Base-by-base conservation (phyloP, 2,797 vertebrate species). In the Paguma larvata region DNA sequence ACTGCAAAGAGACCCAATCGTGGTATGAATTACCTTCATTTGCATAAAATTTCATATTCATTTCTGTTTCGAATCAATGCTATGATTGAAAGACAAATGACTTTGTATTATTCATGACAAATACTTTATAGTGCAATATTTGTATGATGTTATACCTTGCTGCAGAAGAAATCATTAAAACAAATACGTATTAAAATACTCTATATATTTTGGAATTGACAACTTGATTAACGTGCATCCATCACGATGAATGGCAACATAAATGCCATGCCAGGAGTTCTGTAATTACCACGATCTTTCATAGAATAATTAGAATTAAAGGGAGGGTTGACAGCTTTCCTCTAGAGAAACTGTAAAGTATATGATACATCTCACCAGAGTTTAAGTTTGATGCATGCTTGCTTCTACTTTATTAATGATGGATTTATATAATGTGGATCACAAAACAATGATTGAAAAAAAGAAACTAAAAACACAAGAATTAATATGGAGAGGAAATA, bases 201-300 rank as follows among this genome's bases (percentile, higher is more conserved):
- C 92, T 91, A 83, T 82, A 79, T 10, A 63, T 68, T 97, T 98
- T 96, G 46, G n/a, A 77, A 91, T 92, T 98, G 95, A 98, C 94
- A 98, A 84, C 77, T 98, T 95, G 93, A 98, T 97, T 90, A 98
- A 98, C 94, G 95, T 85, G 41, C 91, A 98, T 98, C 94, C 96
- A 87, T 98, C 98, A 98, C 46, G 4, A 1, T 98, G 97, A 98
- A 96, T 98, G 97, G 98, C 95, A 98, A 96, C 91, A 96, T 97
- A 98, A 98, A 98, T 95, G 25, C n/a, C 13, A 91, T 94, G 75
- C 38, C 94, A 98, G 67, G 65, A 97, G 92, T 94, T 95, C 38
- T 98, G 27, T 97, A 98, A 98, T 98, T 98, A 98, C 95, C 34
- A 27, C 96, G 91, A 98, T 98, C 94, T 98, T 98, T 98, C 97